Evolutionary conservation across 2,888 invertebrate species (phyloP).

Genomic region (Drosophila mayaguana): DNA sequence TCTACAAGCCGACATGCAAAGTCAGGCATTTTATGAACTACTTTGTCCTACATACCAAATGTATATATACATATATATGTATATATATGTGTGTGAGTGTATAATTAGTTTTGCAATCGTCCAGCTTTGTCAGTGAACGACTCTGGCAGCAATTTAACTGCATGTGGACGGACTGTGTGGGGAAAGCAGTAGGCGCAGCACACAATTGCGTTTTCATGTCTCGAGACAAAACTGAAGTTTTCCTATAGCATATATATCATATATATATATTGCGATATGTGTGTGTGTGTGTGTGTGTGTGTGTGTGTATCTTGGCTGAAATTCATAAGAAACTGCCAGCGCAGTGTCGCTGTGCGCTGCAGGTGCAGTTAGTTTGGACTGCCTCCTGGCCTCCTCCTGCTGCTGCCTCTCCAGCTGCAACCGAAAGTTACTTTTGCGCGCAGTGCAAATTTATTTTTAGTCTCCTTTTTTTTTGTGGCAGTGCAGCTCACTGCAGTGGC

Average conservation of each 20-base stretch:
- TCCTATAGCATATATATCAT: slow-evolving; percentile 12
- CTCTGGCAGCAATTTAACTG: slow-evolving; percentile 5
- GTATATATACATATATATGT: neutral
- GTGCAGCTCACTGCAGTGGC: slow-evolving; percentile 58
- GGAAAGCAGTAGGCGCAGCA: neutral
- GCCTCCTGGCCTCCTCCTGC: neutral
- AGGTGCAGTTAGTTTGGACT: slow-evolving; percentile 28
- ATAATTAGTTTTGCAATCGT: slow-evolving; percentile 12
- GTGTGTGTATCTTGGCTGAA: slow-evolving; percentile 10
- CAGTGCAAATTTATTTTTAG: slow-evolving; percentile 71
- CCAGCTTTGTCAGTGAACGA: slow-evolving; percentile 8
- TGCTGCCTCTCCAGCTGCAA: slow-evolving; percentile 2
- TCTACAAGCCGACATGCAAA: slow-evolving; percentile 1
- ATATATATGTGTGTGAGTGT: neutral
- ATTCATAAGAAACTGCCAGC: slow-evolving; percentile 40
- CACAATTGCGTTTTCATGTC: slow-evolving; percentile 35
- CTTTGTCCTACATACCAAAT: slow-evolving; percentile 9
- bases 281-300: neutral
- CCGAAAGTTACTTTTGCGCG: slow-evolving; percentile 40
- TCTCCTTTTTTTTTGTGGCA: slow-evolving; percentile 45
- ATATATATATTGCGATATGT: slow-evolving; percentile 23
- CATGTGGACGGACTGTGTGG: slow-evolving; percentile 3
- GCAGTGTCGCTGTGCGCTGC: slow-evolving; percentile 27
- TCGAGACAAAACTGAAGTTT: slow-evolving; percentile 21
- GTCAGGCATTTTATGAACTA: slow-evolving; percentile 8